A percentile compares a stretch with the other conserved stretches of the same genome.
Conservation (phyloP, 1,140 invertebrate species). For the Palaemon carinicauda region DNA sequence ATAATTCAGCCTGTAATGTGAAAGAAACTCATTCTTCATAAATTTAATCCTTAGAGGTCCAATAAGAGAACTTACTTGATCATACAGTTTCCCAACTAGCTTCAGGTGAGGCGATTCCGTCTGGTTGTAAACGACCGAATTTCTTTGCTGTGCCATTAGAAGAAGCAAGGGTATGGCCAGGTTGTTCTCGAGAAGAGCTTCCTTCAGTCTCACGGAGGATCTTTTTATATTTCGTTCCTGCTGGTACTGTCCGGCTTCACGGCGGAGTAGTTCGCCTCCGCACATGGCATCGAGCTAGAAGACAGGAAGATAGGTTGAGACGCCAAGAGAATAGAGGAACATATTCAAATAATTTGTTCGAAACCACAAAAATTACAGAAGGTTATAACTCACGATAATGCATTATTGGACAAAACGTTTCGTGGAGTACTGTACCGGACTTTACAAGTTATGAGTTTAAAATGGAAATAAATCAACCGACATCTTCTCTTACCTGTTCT, state of each 20-base stretch:
- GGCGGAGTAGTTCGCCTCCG: constrained; percentile 91
- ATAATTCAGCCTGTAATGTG: too few species aligned
- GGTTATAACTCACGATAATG: too few species aligned
- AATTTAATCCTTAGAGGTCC: too few species aligned
- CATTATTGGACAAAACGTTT: too few species aligned
- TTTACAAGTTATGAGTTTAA: neutral
- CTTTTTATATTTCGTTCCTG: constrained; percentile 97
- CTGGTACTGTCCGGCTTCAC: constrained; percentile 91
- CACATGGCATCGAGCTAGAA: constrained; percentile 70
- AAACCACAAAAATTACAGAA: neutral
- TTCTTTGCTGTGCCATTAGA: constrained; percentile 95
- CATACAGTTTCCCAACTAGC: constrained; percentile 77
- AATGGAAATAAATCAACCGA: neutral
- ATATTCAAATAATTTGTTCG: too few species aligned
- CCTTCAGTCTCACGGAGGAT: constrained; percentile 94
- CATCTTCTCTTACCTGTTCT: constrained; percentile 91
- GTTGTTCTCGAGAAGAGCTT: constrained; percentile 90
- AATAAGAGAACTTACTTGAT: constrained; percentile 63
- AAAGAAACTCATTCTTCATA: too few species aligned
- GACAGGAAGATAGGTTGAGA: neutral
- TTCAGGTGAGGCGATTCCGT: constrained; percentile 90
- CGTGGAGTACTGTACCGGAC: too few species aligned
- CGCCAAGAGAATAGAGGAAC: too few species aligned
- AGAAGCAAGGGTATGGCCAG: constrained; percentile 92
- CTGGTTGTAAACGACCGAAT: constrained; percentile 90